Base-by-base conservation (phyloP, 2,797 vertebrate genomes). In the Hafferia zeledoni region DNA sequence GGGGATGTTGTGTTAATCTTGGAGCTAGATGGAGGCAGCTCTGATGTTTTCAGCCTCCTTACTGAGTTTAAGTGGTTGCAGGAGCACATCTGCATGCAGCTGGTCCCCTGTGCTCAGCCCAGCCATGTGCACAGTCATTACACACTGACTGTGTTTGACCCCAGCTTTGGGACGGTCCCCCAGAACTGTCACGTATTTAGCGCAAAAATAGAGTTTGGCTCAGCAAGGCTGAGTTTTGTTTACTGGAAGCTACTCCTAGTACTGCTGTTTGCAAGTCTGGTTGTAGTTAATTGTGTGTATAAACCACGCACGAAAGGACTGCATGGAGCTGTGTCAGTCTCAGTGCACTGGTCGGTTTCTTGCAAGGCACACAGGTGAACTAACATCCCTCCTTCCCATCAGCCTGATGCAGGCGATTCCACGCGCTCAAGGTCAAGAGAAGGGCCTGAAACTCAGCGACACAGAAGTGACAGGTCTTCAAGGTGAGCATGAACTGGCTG, bases 341-440 rank as follows among this genome's bases (percentile, higher is more conserved):
- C 46, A 2, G 2, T 7, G 14, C 20, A 3, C 22, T 68, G 60
- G 17, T 59, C 69, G 37, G 17, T 61, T 31, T 47, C 59, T 81
- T 28, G 31, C 55, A 72, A 88, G 44, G 59, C 59, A 57, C 2
- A 2, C 5, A 23, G 28, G 11, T 2, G 2, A 95, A 33, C 63
- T 57, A 5, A 44, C 81, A 35, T 86, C 52, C 41, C 22, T 49
- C 89, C 46, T 74, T 87, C 25, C 57, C 77, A 80, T 79, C 95
- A 99, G 99, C 95, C 97, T 10, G 98, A 97, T 75, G 71, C 98
- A 4, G 97, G 98, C 3, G 99, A 99, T 39, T 97, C 98, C 8
- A 94, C 97, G 1, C 98, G 98, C n/a, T 98, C 98, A 53, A 98
- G 98, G 92, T 98, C 98, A 53, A 98, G 98, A 95, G 99, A 99